A percentile compares a stretch with the other conserved stretches of the same genome.
phyloP scores from a whole-genome alignment of 2,888 invertebrate species.

The Choreutis nemorana region DNA sequence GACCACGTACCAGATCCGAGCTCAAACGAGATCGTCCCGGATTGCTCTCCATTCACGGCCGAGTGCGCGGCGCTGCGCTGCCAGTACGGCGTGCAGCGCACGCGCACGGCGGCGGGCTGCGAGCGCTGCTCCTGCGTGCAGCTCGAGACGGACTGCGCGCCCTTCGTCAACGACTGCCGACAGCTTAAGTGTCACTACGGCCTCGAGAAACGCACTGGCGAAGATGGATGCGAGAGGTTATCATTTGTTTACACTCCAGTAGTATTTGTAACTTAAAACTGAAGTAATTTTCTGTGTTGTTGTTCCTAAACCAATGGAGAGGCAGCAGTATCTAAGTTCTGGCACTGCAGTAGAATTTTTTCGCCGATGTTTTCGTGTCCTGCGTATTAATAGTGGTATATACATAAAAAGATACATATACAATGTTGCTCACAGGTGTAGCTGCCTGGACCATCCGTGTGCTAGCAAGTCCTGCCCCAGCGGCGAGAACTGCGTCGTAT shows the following conservation, averaged over 20 bases:
- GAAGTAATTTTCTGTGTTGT: too few relatives aligned
- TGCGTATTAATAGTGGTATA: too few relatives aligned
- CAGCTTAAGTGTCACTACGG: constrained; percentile 78
- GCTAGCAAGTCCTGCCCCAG: constrained; percentile 65
- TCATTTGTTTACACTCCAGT: not conserved
- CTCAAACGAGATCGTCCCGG: constrained; percentile 27
- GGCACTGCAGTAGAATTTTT: too few relatives aligned
- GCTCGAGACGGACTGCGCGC: constrained; percentile 56
- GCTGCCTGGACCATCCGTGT: constrained; percentile 72
- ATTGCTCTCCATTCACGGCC: constrained; percentile 63
- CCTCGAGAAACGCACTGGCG: constrained; percentile 42
- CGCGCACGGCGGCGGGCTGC: constrained; percentile 58
- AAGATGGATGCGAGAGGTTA: constrained; percentile 36
- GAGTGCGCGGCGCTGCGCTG: constrained; percentile 73
- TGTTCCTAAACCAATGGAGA: too few relatives aligned
- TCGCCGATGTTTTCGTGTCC: too few relatives aligned
- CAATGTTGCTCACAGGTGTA: constrained; percentile 37
- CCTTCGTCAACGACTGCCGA: constrained; percentile 68
- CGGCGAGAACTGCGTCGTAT: constrained; percentile 74
- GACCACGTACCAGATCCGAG: too few relatives aligned
- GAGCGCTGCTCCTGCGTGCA: constrained; percentile 65
- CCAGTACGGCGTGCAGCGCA: constrained; percentile 74
- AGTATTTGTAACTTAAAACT: too few relatives aligned
- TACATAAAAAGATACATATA: not conserved
- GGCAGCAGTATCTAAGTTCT: constrained; percentile 4